These are phyloP conservation scores for Doris montereyensis DNA, from an alignment of 2,888 invertebrate species.

Conservation along the genomic window DNA sequence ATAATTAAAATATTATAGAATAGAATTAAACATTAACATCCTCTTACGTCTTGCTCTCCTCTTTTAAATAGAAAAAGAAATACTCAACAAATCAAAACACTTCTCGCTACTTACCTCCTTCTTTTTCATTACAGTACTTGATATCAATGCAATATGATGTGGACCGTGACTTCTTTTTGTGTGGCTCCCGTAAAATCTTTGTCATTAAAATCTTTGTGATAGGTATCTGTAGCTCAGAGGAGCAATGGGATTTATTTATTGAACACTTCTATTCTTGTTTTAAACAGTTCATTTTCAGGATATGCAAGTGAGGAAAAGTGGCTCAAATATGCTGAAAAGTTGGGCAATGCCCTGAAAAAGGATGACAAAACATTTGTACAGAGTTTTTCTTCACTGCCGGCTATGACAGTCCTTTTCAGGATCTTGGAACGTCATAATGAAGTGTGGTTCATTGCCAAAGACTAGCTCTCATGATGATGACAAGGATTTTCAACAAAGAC, in stretches of 20 bases:
- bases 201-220: not conserved
- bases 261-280: not conserved
- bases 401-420: slow-evolving; percentile 71
- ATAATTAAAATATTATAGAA: too few relatives aligned
- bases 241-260: too few relatives aligned
- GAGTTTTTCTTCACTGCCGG: slow-evolving; percentile 64
- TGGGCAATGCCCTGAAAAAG: slow-evolving; percentile 46
- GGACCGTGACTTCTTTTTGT: too few relatives aligned
- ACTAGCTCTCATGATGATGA: not conserved
- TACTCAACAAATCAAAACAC: too few relatives aligned
- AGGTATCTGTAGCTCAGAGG: too few relatives aligned
- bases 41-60: too few relatives aligned
- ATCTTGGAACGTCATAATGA: slow-evolving; percentile 69
- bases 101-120: too few relatives aligned
- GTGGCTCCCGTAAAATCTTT: not conserved
- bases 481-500: too few relatives aligned
- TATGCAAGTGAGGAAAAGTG: slow-evolving; percentile 55
- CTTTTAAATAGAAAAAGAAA: too few relatives aligned
- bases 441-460: slow-evolving; percentile 62
- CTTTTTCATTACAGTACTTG: too few relatives aligned
- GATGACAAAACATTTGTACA: slow-evolving; percentile 42
- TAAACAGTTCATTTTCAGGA: slow-evolving; percentile 53
- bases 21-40: too few relatives aligned
- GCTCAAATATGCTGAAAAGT: slow-evolving; percentile 49
- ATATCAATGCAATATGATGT: too few relatives aligned